Base-by-base conservation (phyloP, 2,113 vertebrate species). In the Menura novaehollandiae region DNA sequence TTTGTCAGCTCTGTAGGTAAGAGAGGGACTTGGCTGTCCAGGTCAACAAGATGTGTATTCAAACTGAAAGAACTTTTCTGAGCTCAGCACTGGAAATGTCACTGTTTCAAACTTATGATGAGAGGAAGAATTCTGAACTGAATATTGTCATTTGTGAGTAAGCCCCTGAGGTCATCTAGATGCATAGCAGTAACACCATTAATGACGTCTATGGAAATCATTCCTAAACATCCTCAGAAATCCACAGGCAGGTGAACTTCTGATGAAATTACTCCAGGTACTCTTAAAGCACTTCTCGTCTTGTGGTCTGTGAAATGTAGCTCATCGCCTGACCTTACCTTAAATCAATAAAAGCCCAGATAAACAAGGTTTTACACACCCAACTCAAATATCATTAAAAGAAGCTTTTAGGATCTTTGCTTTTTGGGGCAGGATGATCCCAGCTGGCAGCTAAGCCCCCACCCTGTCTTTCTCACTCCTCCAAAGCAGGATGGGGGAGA, bases 311-410 rank as follows among this genome's bases (percentile, higher is more conserved):
- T 39, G 32, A 41, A 64, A 67, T 66, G 44, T 73, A 24, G 4
- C 17, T 89, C 30, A 78, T 37, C 0, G 0, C 30, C 21, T 51
- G 58, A 51, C 13, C 4, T 80, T n/a, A 46, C 3, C 20, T 51
- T 53, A 74, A 63, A 72, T 88, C 33, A 87, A 2, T 33, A 58
- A 83, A 12, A 63, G 7, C 6, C 8, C 30, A 59, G 35, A 68
- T 37, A 83, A 85, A 49, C 26, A 44, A 62, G 3, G 8, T 71
- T 85, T 85, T 78, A 33, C 7, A 21, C 30, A 52, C 6, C 4
- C 7, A 89, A 10, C 24, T 35, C 19, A 52, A 63, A 9, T 33
- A 44, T 27, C 27, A 47, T 52, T 41, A 66, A 62, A n/a, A 35
- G 5, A 76, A 55, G 3, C 16, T 80, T 90, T 73, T 62, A 85